These are phyloP conservation scores for Cassiopea andromeda DNA, from an alignment of 30 jellyfish, hydroid and myxozoan species.

Conservation along the genomic window DNA sequence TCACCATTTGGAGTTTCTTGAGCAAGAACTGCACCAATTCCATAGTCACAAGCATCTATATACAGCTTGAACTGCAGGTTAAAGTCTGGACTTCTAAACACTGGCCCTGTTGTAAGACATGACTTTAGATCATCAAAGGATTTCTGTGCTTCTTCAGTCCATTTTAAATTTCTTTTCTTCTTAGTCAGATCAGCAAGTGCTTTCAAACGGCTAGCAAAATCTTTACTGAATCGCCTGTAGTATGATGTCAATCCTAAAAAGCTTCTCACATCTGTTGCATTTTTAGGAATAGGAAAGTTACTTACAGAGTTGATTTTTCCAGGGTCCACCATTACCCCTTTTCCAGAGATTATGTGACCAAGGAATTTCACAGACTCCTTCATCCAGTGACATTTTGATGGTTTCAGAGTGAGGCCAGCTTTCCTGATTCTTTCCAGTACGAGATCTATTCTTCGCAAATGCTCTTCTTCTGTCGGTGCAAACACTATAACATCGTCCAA, in stretches of 20 bases:
- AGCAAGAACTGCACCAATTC: slow-evolving; percentile 71
- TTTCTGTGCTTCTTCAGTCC: slow-evolving; percentile 56
- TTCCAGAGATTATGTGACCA: slow-evolving; percentile 47
- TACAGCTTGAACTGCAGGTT: slow-evolving; percentile 36
- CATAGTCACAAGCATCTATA: slow-evolving; percentile 65
- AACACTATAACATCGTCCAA: slow-evolving; percentile 45
- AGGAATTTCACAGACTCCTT: slow-evolving; percentile 41
- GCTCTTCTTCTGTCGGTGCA: slow-evolving; percentile 58
- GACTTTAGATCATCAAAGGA: slow-evolving; percentile 48
- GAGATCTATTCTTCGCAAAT: slow-evolving; percentile 25
- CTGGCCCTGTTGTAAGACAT: slow-evolving; percentile 53
- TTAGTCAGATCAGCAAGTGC: slow-evolving; percentile 53
- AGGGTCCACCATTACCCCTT: slow-evolving; percentile 51
- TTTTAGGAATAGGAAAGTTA: slow-evolving; percentile 33
- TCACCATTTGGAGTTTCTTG: slow-evolving; percentile 45
- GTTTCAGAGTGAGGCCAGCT: slow-evolving; percentile 57
- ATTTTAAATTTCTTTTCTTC: slow-evolving; percentile 34
- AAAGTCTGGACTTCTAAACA: slow-evolving; percentile 53
- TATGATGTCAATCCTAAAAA: slow-evolving; percentile 44
- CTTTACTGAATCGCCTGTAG: slow-evolving; percentile 40
- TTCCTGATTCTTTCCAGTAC: slow-evolving; percentile 42
- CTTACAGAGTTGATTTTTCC: slow-evolving; percentile 34
- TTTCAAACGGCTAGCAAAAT: slow-evolving; percentile 39
- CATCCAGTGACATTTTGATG: slow-evolving; percentile 57
- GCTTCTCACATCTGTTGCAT: slow-evolving; percentile 12